phyloP scores from a whole-genome alignment of 2,113 vertebrate genomes.

The Chloebia gouldiae region DNA sequence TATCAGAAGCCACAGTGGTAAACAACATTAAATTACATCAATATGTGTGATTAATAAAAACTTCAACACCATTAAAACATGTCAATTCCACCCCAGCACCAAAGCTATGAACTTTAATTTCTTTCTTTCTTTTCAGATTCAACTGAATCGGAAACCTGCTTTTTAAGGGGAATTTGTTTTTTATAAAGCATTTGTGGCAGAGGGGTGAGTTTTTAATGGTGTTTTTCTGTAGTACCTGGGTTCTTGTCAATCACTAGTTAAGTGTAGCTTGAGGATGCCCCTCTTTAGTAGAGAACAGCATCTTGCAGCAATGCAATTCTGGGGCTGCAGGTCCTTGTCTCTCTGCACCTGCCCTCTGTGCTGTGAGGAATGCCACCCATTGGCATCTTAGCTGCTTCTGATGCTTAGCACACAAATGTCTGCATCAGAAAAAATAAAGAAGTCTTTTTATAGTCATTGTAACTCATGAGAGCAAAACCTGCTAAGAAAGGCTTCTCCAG shows the following conservation, averaged over 20 bases:
- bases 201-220: neutral
- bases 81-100: neutral
- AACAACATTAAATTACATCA: neutral
- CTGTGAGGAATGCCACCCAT: neutral
- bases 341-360: neutral
- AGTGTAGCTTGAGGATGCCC: neutral
- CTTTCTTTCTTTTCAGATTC: neutral
- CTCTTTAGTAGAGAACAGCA: neutral
- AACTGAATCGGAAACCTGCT: neutral
- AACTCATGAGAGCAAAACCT: neutral
- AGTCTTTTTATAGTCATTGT: neutral
- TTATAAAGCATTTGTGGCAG: neutral
- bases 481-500: neutral
- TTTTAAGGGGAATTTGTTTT: neutral
- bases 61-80: neutral
- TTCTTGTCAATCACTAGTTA: neutral
- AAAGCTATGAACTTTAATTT: neutral
- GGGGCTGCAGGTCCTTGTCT: neutral
- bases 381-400: neutral
- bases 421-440: conserved; percentile 4
- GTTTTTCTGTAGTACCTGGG: neutral
- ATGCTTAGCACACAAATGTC: neutral
- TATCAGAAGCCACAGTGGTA: neutral
- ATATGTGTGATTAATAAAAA: neutral
- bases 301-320: neutral